Base-by-base conservation (phyloP, 2,113 vertebrate genomes). In the Polypterus senegalus region DNA sequence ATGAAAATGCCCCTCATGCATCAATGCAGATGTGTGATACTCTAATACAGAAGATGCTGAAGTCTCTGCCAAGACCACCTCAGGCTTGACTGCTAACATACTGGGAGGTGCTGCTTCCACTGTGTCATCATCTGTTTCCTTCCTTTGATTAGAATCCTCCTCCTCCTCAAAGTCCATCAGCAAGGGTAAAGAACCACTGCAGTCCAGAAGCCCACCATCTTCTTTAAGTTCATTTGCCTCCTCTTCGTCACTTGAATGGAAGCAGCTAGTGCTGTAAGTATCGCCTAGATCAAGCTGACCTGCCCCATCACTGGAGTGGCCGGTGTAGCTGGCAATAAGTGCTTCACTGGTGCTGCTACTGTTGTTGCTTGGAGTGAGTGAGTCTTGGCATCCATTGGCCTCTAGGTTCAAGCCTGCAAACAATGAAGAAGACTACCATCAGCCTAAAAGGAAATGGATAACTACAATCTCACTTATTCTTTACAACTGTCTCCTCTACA, bases 211-310 rank as follows among this genome's bases (percentile, higher is more conserved):
- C 4, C 83, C 85, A 3, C 73, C 80, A 47, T 91, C 83, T 0
- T 83, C 79, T 66, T 92, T 88, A 0, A 67, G 74, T 5, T 57
- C 61, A 43, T 47, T 56, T n/a, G 46, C 54, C 11, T 69, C 74
- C 0, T 97, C 92, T 49, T 92, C 96, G 49, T 97, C 94, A 0
- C 93, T 98, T 76, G 94, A 97, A 73, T 98, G 93, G 73, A 91
- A 81, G 47, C 88, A 97, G 69, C 73, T 83, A 66, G 86, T 83
- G 78, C 84, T 85, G 3, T 81, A 88, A 70, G 84, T 84, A 3
- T 81, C 80, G 3, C 76, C 84, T 61, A 76, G 49, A 51, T 51
- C 49, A 7, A 27, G 49, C 49, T 27, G 27, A 27, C 27, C 27
- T 27, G 27, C 27, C 27, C 27, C 6, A 9, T 7, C 49, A 6